Base-by-base conservation (phyloP, 2,113 vertebrate genomes). In the Plectropomus leopardus region DNA sequence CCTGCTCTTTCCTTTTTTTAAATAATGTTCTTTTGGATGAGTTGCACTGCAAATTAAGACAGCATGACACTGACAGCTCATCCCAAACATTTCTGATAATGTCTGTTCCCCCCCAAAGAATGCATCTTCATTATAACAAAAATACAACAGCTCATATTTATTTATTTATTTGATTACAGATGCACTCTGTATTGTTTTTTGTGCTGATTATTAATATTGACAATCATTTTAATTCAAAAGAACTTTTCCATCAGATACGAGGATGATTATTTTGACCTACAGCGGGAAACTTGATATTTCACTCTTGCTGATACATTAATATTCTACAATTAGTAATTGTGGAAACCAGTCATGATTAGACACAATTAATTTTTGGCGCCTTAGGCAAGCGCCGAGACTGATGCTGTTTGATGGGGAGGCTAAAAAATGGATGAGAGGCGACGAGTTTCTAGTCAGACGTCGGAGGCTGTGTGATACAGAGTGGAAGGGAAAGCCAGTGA, bases 191-290 rank as follows among this genome's bases (percentile, higher is more conserved):
- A 13, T 55, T 42, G 19, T 47, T 45, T 11, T 28, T 7, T 44
- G 17, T n/a, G 13, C 14, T 73, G 17, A 58, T 67, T 34, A 63
- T 69, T 60, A 51, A 58, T 64, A 59, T 54, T 19, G 63, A 50
- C 63, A 47, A 75, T 74, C 16, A 23, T 74, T 61, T 23, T 44
- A 32, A 72, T 51, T 69, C 30, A 34, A 73, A 76, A 53, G 45
- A 58, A 63, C 50, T 16, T 76, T 44, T 15, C 51, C 42, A 60
- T 83, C 53, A 54, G 42, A 73, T 78, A 65, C 30, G 60, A 77
- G n/a, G 40, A 44, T 83, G 85, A 85, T 88, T 82, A 58, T 50
- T 87, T 47, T 87, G 80, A 86, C 85, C 78, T 78, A 67, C 72
- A 80, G 83, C 80, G n/a, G 50, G 76, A 80, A 81, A 80, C 78